Base-by-base conservation (phyloP, 2,888 invertebrate genomes). In the Nomada lathburiana region DNA sequence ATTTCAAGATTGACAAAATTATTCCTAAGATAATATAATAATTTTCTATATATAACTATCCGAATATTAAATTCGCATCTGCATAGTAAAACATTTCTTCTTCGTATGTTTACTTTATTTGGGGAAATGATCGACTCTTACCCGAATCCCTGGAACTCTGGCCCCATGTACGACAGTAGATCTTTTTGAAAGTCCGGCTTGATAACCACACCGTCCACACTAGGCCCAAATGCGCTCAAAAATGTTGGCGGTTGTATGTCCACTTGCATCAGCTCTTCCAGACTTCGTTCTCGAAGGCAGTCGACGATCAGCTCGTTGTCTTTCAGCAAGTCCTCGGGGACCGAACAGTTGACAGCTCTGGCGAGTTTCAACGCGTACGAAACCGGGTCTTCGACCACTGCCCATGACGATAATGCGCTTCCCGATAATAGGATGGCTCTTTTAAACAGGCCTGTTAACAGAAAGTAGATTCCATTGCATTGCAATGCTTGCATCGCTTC, bases 151-250 rank as follows among this genome's bases (percentile, higher is more conserved):
- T 94, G 93, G 79, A 93, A 93, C 83, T 94, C 94, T 2, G 93
- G 93, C 16, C 93, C 94, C 65, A 97, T 96, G 93, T 96, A 96
- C 1, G 97, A 97, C 53, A 97, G 94, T 75, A 97, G 95, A 89
- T 97, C 97, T 93, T 97, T 97, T 71, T 97, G 97, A 91, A 97
- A 97, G 93, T 98, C 97, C 18, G 97, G 96, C 94, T 97, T 97
- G 91, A 99, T 98, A 82, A 99, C 98, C 85, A 98, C 98, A 71
- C 98, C 98, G 92, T 98, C 98, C 71, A 98, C 97, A 88, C 98
- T 98, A 18, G 98, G 98, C 10, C 98, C 99, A 92, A 98, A 99
- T 0, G 97, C 96, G 85, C 97, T 97, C 73, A 98, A 94, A 94
- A 97, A 98, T 76, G 97, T 97, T 3, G 98, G 98, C 13, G 97